Percentiles rank a stretch among this genome's conserved stretches.
Evolutionary conservation across 2,888 invertebrate genomes (phyloP).

Genomic region (Dione vanillae): DNA sequence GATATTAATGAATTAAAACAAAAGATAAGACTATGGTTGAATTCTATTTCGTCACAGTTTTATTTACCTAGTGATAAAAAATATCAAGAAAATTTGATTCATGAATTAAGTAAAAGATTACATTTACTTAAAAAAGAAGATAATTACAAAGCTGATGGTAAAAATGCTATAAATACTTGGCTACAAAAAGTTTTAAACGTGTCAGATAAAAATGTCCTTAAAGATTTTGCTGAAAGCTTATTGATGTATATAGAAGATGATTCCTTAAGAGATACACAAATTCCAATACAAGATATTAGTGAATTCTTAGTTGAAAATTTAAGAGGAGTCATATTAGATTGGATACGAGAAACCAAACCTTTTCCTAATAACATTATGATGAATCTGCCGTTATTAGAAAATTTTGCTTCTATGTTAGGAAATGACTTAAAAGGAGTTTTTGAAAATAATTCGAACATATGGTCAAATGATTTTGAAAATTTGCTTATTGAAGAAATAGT

Average conservation of each 20-base stretch:
- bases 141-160: conserved; percentile 19
- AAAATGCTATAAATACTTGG: conserved; percentile 37
- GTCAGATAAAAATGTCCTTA: conserved; percentile 7
- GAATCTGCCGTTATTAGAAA: conserved; percentile 10
- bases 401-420: conserved; percentile 21
- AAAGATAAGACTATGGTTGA: conserved; percentile 32
- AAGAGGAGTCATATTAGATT: conserved; percentile 19
- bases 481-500: conserved; percentile 16
- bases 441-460: conserved; percentile 1
- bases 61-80: background rate
- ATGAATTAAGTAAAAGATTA: conserved; percentile 29
- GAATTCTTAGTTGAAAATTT: conserved; percentile 30
- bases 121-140: background rate
- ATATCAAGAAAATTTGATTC: conserved; percentile 22
- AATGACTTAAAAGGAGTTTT: conserved; percentile 27
- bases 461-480: conserved; percentile 5
- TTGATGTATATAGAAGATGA: conserved; percentile 30
- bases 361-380: conserved; percentile 11
- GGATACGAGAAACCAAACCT: conserved; percentile 10
- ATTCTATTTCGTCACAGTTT: conserved; percentile 20
- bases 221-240: conserved; percentile 35
- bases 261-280: conserved; percentile 7
- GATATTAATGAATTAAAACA: background rate
- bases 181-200: conserved; percentile 30
- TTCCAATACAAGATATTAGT: conserved; percentile 27